A percentile compares a stretch with the other conserved stretches of the same genome.
Conservation (phyloP, 2,888 invertebrate species). For the Lochmaea capreae region DNA sequence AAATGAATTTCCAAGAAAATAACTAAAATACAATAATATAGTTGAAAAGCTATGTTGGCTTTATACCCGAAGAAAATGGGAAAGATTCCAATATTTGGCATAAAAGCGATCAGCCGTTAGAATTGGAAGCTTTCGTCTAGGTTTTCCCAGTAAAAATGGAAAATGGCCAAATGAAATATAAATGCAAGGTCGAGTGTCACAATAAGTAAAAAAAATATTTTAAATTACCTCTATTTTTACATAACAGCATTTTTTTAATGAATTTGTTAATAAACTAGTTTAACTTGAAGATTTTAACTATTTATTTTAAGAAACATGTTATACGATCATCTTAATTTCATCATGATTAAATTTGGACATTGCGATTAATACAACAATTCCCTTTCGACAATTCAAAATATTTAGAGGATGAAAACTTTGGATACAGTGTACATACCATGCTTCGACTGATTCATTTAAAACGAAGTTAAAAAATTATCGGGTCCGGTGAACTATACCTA, state of each 20-base stretch:
- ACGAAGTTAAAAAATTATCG: no score
- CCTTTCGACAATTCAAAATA: no score
- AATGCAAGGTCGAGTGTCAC: conserved; percentile 20
- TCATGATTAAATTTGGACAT: no score
- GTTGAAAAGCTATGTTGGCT: conserved; percentile 30
- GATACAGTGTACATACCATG: no score
- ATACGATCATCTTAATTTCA: no score
- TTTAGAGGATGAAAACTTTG: no score
- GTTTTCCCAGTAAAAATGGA: conserved; percentile 26
- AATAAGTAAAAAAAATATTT: conserved; percentile 14
- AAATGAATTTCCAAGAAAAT: conserved; percentile 13
- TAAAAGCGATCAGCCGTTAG: conserved; percentile 6
- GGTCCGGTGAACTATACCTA: no score
- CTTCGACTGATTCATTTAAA: no score
- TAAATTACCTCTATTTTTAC: not conserved
- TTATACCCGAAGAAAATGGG: conserved; percentile 17
- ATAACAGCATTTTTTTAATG: not conserved
- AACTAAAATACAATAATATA: conserved; percentile 24
- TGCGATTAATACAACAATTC: no score
- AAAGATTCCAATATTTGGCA: conserved; percentile 27
- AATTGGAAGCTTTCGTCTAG: conserved; percentile 29
- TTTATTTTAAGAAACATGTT: no score
- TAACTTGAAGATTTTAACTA: no score
- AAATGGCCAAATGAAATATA: conserved; percentile 33
- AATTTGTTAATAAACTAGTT: not conserved